These are phyloP conservation scores for Semicossyphus pulcher DNA, from an alignment of 2,113 vertebrate species.

Conservation along the genomic window DNA sequence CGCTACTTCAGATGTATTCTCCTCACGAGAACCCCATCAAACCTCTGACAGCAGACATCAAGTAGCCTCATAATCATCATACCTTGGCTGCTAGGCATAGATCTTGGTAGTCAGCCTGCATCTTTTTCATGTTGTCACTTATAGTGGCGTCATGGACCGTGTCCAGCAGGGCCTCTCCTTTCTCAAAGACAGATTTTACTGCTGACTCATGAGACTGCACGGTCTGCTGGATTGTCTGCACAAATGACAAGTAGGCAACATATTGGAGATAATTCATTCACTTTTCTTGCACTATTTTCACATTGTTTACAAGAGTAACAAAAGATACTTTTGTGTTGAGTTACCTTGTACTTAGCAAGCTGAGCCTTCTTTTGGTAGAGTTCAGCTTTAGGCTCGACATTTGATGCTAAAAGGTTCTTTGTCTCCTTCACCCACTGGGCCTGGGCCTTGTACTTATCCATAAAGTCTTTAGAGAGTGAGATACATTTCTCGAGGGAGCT, in stretches of 20 bases:
- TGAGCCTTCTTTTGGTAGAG: constrained; percentile 98
- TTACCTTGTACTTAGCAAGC: constrained; percentile 96
- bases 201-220: constrained; percentile 92
- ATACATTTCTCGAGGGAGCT: constrained; percentile 89
- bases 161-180: constrained; percentile 90
- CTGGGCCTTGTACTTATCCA: constrained; percentile 91
- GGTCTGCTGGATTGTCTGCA: constrained; percentile 92
- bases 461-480: constrained; percentile 93
- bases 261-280: background rate
- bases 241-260: background rate
- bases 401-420: constrained; percentile 81
- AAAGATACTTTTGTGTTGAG: background rate
- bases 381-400: constrained; percentile 92
- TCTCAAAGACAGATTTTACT: constrained; percentile 90
- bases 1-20: too few relatives aligned
- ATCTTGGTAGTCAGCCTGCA: constrained; percentile 89
- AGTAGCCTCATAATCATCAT: background rate
- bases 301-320: background rate
- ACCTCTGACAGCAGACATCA: background rate
- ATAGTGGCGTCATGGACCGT: constrained; percentile 85
- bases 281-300: background rate
- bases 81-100: constrained; percentile 88
- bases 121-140: constrained; percentile 85
- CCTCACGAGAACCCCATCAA: background rate
- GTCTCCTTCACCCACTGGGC: constrained; percentile 90